These are phyloP conservation scores for Bradysia coprophila DNA, from an alignment of 1,140 invertebrate genomes.

Conservation along the genomic window DNA sequence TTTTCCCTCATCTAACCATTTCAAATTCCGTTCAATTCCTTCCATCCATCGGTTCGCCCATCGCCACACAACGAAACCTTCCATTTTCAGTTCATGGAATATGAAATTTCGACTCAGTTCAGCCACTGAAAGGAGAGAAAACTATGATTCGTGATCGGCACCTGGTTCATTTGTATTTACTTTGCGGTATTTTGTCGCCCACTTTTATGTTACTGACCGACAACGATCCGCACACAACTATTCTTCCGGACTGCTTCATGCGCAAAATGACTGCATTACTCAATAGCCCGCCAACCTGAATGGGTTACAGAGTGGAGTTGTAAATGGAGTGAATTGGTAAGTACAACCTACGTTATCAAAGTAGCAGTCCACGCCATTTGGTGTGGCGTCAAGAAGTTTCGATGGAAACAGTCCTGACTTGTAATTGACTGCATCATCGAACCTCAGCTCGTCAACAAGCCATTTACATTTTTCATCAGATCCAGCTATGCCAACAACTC, in stretches of 20 bases:
- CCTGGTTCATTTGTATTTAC: no score
- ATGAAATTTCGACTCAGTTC: slow-evolving; percentile 30
- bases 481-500: slow-evolving; percentile 51
- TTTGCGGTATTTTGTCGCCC: no score
- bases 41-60: slow-evolving; percentile 19
- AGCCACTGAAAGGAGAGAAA: slow-evolving; percentile 20
- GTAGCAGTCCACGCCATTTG: slow-evolving; percentile 45
- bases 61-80: slow-evolving; percentile 34
- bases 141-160: no score
- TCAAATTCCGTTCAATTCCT: slow-evolving; percentile 33
- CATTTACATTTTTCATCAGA: slow-evolving; percentile 48
- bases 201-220: not conserved
- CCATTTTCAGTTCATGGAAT: slow-evolving; percentile 33
- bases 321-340: slow-evolving; percentile 1
- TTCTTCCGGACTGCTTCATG: slow-evolving; percentile 35
- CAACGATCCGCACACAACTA: slow-evolving; percentile 39
- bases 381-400: slow-evolving; percentile 34
- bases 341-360: slow-evolving; percentile 37
- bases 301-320: no score
- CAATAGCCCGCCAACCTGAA: slow-evolving; percentile 46
- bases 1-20: slow-evolving; percentile 36
- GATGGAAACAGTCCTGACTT: slow-evolving; percentile 34
- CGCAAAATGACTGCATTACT: slow-evolving; percentile 33
- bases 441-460: slow-evolving; percentile 42
- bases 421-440: slow-evolving; percentile 54